Percentiles rank a stretch among this genome's conserved stretches.
Evolutionary conservation across 2,797 vertebrate genomes (phyloP).

Genomic region (Hybognathus amarus): DNA sequence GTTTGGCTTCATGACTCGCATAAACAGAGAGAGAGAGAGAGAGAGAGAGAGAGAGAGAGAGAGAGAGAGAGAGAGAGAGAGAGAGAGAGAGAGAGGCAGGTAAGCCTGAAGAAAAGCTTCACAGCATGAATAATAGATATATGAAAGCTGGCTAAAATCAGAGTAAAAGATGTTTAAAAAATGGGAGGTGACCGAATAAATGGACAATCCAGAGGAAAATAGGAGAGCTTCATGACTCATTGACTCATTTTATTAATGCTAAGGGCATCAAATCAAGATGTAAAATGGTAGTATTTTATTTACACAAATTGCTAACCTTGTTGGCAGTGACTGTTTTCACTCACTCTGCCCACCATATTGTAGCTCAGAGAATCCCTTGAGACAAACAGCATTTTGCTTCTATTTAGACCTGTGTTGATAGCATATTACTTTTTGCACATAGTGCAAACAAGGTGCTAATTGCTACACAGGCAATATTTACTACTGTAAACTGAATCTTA

Average conservation of each 20-base stretch:
- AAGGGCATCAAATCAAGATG: not conserved
- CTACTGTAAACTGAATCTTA: not conserved
- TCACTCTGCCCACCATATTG: not conserved
- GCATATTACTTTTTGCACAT: not conserved
- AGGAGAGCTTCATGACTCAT: not conserved
- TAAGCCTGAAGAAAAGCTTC: slow-evolving; percentile 20
- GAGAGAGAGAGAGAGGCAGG: not conserved
- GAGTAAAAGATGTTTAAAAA: not conserved
- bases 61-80: not conserved
- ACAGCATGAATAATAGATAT: not conserved
- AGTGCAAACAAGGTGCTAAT: not conserved
- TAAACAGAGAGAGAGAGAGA: slow-evolving; percentile 7
- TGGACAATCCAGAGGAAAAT: not conserved
- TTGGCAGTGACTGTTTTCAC: not conserved
- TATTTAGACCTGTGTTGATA: not conserved
- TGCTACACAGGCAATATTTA: not conserved
- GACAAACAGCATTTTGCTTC: not conserved
- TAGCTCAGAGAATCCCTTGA: not conserved
- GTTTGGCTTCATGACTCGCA: slow-evolving; percentile 31
- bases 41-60: not conserved
- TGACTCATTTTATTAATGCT: not conserved
- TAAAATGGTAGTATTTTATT: not conserved
- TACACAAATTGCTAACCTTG: no score
- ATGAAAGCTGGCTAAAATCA: not conserved
- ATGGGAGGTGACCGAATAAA: not conserved